phyloP scores from a whole-genome alignment of 2,888 invertebrate genomes.

The Cetonia aurata region DNA sequence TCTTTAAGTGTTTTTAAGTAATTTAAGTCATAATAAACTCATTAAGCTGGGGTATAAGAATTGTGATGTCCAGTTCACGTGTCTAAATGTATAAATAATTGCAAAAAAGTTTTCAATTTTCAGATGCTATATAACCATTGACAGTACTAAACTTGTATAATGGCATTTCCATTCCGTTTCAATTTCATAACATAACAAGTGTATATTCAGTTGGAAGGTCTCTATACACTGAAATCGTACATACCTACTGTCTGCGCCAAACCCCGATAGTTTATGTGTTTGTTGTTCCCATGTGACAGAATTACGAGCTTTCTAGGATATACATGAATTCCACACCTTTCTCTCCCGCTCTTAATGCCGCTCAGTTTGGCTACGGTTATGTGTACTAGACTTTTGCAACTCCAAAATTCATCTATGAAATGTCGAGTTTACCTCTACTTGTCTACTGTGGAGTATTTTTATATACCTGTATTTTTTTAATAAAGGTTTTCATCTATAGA shows the following conservation, averaged over 20 bases:
- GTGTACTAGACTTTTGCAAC: neutral
- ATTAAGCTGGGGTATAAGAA: too few species aligned
- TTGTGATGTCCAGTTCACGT: neutral
- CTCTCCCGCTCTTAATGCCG: conserved; percentile 4
- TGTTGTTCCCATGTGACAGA: conserved; percentile 42
- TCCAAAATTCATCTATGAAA: conserved; percentile 13
- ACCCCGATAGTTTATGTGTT: conserved; percentile 42
- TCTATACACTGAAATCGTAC: neutral
- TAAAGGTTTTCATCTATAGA: conserved; percentile 21
- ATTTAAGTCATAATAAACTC: too few species aligned
- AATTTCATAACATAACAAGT: conserved; percentile 32
- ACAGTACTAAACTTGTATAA: conserved; percentile 3
- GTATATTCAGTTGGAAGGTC: neutral
- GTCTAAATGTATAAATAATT: neutral
- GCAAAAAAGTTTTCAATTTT: neutral
- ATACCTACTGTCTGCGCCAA: conserved; percentile 36
- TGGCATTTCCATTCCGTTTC: conserved; percentile 6
- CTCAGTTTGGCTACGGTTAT: conserved; percentile 11
- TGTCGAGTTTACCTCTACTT: conserved; percentile 19
- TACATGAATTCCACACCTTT: conserved; percentile 23
- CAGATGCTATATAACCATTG: neutral
- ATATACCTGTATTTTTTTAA: conserved; percentile 12
- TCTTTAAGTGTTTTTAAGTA: too few species aligned
- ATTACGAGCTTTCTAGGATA: conserved; percentile 33
- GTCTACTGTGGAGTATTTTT: neutral